A percentile compares a stretch with the other conserved stretches of the same genome.
Evolutionary conservation across 2,797 vertebrate genomes (phyloP).

Genomic region (Girardinus metallicus): DNA sequence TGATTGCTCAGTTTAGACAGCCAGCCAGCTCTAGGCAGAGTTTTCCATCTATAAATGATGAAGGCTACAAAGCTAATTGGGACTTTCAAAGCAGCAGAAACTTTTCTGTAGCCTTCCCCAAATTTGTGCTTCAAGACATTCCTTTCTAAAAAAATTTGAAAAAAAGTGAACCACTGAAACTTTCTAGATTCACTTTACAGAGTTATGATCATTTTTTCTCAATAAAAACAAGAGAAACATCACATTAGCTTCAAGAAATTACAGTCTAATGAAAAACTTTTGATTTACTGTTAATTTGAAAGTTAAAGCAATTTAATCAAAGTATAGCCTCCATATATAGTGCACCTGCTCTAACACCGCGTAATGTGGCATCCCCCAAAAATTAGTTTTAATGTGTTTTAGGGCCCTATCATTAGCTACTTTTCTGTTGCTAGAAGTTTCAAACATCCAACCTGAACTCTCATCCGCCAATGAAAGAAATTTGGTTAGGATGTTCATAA

Average conservation of each 20-base stretch:
- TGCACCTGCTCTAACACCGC: too few relatives aligned
- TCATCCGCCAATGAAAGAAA: neutral
- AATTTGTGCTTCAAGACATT: too few relatives aligned
- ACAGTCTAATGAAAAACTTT: constrained; percentile 59
- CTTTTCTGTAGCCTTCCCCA: too few relatives aligned
- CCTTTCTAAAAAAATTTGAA: too few relatives aligned
- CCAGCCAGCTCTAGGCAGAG: too few relatives aligned
- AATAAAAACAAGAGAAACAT: constrained; percentile 30
- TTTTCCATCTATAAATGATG: too few relatives aligned
- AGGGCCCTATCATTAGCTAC: neutral
- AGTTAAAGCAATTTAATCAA: too few relatives aligned
- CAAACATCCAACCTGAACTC: neutral
- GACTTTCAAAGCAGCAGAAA: too few relatives aligned
- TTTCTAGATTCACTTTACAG: neutral
- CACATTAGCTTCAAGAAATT: neutral
- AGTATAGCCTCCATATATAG: too few relatives aligned
- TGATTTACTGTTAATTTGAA: constrained; percentile 58
- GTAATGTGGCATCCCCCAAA: neutral
- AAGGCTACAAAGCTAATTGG: too few relatives aligned
- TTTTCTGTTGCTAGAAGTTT: neutral
- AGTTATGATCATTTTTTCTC: constrained; percentile 28
- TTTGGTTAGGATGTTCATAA: neutral
- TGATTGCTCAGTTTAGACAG: too few relatives aligned
- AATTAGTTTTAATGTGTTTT: neutral
- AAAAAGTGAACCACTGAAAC: too few relatives aligned